Evolutionary conservation across 2,797 vertebrate species (phyloP).

Genomic region (Falco concolor): DNA sequence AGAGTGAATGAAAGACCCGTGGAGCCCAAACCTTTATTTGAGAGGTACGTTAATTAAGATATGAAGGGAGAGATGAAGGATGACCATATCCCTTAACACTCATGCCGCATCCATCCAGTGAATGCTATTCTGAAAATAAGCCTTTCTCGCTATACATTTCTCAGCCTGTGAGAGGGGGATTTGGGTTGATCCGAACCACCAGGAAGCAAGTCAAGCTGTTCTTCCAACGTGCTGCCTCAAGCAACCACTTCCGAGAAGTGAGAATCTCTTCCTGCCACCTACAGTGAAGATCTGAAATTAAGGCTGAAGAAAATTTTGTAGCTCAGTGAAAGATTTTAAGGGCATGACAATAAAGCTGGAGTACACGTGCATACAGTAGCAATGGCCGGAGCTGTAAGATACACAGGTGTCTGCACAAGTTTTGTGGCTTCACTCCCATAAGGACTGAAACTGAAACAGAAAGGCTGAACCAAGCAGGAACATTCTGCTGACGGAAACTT

Average conservation of each 20-base stretch:
- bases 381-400: not conserved
- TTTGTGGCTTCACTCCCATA: not conserved
- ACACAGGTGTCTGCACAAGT: not conserved
- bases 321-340: not conserved
- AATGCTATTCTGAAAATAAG: not conserved
- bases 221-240: not conserved
- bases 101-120: not conserved
- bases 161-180: not conserved
- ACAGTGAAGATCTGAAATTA: not conserved
- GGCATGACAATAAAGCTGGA: not conserved
- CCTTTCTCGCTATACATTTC: not conserved
- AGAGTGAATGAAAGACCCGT: not conserved
- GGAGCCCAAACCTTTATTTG: not conserved
- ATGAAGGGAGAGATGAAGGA: not conserved
- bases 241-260: not conserved
- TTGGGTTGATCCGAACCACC: not conserved
- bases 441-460: not conserved
- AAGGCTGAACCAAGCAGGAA: not conserved
- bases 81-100: not conserved
- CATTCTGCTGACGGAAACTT: not conserved
- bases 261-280: not conserved
- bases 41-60: not conserved
- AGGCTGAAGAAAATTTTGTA: not conserved
- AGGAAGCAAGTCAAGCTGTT: not conserved
- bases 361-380: accelerated